A percentile compares a stretch with the other conserved stretches of the same genome.
phyloP scores from a whole-genome alignment of 2,113 vertebrate genomes.

The Dendrocopos noguchii region DNA sequence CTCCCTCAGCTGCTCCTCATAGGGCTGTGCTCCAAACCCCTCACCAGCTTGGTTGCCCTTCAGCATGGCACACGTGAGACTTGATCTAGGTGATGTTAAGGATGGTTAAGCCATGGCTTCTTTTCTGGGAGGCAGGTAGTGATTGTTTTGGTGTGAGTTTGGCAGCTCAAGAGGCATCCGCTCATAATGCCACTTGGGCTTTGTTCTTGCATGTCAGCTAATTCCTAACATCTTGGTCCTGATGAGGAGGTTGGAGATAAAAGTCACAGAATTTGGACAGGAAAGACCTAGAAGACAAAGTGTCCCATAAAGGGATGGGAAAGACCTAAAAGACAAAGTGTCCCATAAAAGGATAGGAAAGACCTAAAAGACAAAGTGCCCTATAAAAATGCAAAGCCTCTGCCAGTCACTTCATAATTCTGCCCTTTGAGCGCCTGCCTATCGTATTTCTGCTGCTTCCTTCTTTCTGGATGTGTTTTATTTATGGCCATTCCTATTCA shows the following conservation, averaged over 20 bases:
- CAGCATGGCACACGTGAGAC: not conserved
- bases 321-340: not conserved
- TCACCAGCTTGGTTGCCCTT: too few species aligned
- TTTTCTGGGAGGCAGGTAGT: not conserved
- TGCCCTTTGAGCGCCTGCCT: not conserved
- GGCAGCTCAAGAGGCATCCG: not conserved
- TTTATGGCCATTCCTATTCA: not conserved
- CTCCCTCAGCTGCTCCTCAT: too few species aligned
- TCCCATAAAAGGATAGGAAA: not conserved
- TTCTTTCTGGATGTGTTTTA: not conserved
- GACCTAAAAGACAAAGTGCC: not conserved
- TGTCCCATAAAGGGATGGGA: not conserved
- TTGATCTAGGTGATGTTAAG: not conserved
- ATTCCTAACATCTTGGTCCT: not conserved
- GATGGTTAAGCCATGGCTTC: not conserved
- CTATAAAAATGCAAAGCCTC: not conserved
- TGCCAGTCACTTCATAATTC: not conserved
- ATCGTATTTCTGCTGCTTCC: not conserved
- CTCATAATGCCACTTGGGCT: not conserved
- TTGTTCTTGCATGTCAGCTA: not conserved
- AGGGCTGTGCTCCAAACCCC: too few species aligned
- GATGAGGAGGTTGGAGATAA: not conserved
- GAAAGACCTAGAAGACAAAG: not conserved
- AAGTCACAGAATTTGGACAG: accelerated
- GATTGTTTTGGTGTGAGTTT: not conserved